A percentile compares a stretch with the other conserved stretches of the same genome.
Conservation (phyloP, 2,888 invertebrate genomes). For the Chirona hameri region DNA sequence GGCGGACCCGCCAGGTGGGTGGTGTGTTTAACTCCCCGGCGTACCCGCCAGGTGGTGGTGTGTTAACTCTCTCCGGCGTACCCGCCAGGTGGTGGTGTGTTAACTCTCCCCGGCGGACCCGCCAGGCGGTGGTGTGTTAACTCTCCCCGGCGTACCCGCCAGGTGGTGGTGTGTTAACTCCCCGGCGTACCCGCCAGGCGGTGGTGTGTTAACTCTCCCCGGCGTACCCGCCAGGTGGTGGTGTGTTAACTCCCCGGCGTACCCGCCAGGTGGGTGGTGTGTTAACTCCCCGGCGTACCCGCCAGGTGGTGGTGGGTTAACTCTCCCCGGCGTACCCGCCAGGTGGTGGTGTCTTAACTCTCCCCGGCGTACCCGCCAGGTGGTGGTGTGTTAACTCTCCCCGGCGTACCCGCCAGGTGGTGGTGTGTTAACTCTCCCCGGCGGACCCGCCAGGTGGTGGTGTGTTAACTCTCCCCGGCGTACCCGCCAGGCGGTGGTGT, state of each 20-base stretch:
- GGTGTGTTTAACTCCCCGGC: not conserved
- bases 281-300: too few species aligned
- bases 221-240: too few species aligned
- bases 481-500: not conserved
- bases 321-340: not conserved
- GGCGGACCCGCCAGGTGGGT: not conserved
- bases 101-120: not conserved
- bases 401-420: not conserved
- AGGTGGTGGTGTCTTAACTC: not conserved
- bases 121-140: not conserved
- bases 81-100: not conserved
- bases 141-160: too few species aligned
- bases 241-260: not conserved
- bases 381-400: not conserved
- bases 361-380: too few species aligned
- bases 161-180: not conserved
- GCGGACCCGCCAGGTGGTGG: too few species aligned
- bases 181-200: not conserved
- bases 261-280: not conserved
- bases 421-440: not conserved
- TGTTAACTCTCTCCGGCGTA: too few species aligned
- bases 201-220: not conserved
- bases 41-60: not conserved
- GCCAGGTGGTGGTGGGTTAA: not conserved
- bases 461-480: not conserved